phyloP scores from a whole-genome alignment of 2,113 vertebrate genomes.

The Centropristis striata region DNA sequence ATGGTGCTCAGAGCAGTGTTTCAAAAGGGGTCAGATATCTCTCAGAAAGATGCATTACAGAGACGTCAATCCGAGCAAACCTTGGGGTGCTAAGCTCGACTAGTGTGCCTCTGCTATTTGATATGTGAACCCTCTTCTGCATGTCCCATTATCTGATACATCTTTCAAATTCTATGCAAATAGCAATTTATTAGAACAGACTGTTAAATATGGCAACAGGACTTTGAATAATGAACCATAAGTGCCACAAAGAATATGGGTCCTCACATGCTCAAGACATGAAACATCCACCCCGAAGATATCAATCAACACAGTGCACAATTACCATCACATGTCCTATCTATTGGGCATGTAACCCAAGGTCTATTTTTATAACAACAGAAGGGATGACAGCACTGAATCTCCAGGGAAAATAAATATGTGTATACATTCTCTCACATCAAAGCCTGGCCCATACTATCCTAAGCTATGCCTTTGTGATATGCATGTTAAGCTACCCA shows the following conservation, averaged over 20 bases:
- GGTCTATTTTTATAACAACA: constrained; percentile 79
- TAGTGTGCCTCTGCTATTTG: constrained; percentile 1
- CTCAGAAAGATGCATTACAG: constrained; percentile 12
- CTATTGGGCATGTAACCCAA: constrained; percentile 73
- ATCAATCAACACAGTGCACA: constrained; percentile 72
- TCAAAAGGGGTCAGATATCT: constrained; percentile 5
- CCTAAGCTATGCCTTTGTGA: constrained; percentile 37
- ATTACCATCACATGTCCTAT: constrained; percentile 76
- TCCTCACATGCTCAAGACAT: constrained; percentile 7
- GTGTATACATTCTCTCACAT: constrained; percentile 60
- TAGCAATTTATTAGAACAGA: background rate
- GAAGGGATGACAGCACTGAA: constrained; percentile 58
- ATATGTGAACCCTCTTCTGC: constrained; percentile 24
- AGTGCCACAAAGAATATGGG: constrained; percentile 1
- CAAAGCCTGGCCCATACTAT: constrained; percentile 61
- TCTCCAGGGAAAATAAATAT: constrained; percentile 57
- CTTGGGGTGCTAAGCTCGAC: background rate
- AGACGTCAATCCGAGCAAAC: constrained; percentile 16
- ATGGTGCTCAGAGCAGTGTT: constrained; percentile 28
- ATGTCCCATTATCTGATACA: background rate
- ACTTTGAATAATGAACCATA: constrained; percentile 14
- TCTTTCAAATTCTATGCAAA: background rate
- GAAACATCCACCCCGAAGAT: constrained; percentile 41
- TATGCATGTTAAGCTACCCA: constrained; percentile 54
- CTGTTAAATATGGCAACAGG: background rate